phyloP scores from a whole-genome alignment of 2,113 vertebrate species.

The Lophotis ruficrista region DNA sequence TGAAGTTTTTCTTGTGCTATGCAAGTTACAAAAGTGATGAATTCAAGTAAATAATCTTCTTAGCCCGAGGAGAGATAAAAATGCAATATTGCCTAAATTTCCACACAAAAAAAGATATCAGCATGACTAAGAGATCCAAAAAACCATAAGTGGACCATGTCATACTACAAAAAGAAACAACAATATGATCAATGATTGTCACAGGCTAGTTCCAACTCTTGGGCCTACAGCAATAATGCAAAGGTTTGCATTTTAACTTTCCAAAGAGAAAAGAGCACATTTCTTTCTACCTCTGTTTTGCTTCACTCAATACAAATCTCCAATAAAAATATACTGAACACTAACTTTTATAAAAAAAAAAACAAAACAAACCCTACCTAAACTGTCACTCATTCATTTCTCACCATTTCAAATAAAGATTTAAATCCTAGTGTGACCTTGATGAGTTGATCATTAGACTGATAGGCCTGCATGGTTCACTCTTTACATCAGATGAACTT shows the following conservation, averaged over 20 bases:
- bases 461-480: neutral
- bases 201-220: neutral
- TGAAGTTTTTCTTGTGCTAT: neutral
- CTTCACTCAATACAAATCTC: neutral
- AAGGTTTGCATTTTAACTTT: neutral
- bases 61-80: neutral
- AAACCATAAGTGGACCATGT: neutral
- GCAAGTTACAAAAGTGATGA: neutral
- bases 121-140: neutral
- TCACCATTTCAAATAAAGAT: neutral
- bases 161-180: neutral
- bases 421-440: neutral
- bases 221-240: neutral
- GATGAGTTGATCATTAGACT: neutral
- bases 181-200: neutral
- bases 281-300: neutral
- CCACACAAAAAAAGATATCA: neutral
- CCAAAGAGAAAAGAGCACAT: neutral
- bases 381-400: neutral
- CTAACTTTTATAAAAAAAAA: neutral
- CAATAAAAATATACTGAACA: neutral
- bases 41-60: neutral
- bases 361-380: neutral
- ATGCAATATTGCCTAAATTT: neutral
- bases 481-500: neutral